phyloP scores from a whole-genome alignment of 2,888 invertebrate genomes.

The Tipula lateralis region DNA sequence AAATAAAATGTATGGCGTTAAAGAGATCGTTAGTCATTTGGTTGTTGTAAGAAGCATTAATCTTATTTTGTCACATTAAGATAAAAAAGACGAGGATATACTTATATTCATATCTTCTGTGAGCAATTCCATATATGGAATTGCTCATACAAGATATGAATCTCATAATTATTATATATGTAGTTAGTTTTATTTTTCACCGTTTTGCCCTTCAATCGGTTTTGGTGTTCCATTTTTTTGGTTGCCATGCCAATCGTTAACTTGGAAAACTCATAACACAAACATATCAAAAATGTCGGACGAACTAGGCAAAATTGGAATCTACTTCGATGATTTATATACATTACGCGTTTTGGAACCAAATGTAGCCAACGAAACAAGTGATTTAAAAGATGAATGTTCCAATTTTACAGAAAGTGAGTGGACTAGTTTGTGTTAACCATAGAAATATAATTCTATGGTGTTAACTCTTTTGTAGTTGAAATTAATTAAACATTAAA shows the following conservation, averaged over 20 bases:
- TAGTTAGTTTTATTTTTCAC: no score
- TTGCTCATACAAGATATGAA: no score
- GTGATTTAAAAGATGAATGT: slow-evolving; percentile 78
- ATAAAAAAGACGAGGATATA: no score
- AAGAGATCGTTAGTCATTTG: no score
- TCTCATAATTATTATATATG: no score
- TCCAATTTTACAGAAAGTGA: slow-evolving; percentile 80
- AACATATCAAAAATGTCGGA: slow-evolving; percentile 63
- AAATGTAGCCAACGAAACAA: slow-evolving; percentile 70
- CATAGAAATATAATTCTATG: neutral
- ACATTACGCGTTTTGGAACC: slow-evolving; percentile 68
- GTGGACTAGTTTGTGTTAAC: neutral
- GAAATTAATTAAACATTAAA: neutral
- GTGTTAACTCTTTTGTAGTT: neutral
- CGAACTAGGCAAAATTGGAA: slow-evolving; percentile 66
- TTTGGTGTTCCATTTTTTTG: neutral
- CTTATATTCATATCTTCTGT: no score
- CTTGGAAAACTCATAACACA: no score
- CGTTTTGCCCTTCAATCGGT: no score
- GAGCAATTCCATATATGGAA: no score
- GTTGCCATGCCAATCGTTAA: neutral
- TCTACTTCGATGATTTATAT: slow-evolving; percentile 77
- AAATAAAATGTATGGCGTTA: no score
- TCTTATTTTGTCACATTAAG: no score
- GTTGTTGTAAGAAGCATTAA: no score